These are phyloP conservation scores for Panthera leo DNA, from an alignment of 2,113 vertebrate species.

Conservation along the genomic window DNA sequence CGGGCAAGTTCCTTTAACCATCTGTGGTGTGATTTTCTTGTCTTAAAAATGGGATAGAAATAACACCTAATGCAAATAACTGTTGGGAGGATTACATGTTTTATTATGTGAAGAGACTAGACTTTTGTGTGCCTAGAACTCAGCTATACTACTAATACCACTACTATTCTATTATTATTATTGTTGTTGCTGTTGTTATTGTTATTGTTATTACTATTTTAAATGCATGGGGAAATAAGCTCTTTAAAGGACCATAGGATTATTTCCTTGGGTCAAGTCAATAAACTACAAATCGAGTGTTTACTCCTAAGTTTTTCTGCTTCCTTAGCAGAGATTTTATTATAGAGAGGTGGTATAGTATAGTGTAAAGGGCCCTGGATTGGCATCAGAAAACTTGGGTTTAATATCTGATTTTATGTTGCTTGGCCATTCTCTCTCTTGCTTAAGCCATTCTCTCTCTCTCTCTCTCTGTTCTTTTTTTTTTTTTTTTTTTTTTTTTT, in stretches of 20 bases:
- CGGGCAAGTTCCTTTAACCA: not conserved
- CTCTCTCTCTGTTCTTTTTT: not conserved
- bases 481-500: not conserved
- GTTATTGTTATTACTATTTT: not conserved
- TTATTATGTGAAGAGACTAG: not conserved
- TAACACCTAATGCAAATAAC: not conserved
- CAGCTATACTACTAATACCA: no score
- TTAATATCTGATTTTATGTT: not conserved
- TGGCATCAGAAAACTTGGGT: not conserved
- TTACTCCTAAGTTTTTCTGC: not conserved
- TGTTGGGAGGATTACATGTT: not conserved
- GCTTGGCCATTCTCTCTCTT: not conserved
- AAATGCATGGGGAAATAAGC: not conserved
- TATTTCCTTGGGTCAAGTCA: constrained; percentile 22
- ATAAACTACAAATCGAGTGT: not conserved
- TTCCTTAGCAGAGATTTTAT: not conserved
- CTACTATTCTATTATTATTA: not conserved
- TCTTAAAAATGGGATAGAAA: not conserved
- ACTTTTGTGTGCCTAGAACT: not conserved
- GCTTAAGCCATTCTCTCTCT: not conserved
- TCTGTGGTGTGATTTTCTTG: not conserved
- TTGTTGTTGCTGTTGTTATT: not conserved
- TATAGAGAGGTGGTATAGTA: not conserved
- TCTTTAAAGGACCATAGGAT: not conserved
- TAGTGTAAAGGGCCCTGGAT: not conserved